Evolutionary conservation across 2,797 vertebrate genomes (phyloP).

Genomic region (Sebastiscus tertius): DNA sequence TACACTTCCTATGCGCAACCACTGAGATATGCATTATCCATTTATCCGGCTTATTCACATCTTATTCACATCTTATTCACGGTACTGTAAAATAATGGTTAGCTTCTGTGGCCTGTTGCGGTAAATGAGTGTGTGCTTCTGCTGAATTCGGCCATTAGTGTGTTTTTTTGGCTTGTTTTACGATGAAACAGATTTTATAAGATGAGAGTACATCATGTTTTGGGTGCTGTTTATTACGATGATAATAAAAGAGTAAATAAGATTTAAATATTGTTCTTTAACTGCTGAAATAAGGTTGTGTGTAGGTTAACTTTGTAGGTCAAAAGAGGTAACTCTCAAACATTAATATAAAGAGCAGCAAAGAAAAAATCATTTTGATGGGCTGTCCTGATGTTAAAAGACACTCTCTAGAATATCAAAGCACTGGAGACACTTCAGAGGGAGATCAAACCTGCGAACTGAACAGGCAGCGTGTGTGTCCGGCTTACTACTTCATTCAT

Average conservation of each 20-base stretch:
- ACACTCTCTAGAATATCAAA: conserved; percentile 69
- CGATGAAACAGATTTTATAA: conserved; percentile 9
- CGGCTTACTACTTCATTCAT: conserved; percentile 40
- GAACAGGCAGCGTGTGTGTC: conserved; percentile 9
- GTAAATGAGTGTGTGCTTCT: conserved; percentile 24
- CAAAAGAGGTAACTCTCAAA: conserved; percentile 21
- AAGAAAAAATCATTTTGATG: conserved; percentile 54
- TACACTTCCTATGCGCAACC: conserved; percentile 54
- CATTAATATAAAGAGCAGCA: conserved; percentile 35
- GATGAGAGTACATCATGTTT: not conserved
- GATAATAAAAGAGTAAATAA: not conserved
- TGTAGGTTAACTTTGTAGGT: not conserved
- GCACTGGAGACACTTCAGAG: conserved; percentile 52
- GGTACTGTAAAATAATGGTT: conserved; percentile 32
- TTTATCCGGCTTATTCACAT: conserved; percentile 59
- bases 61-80: conserved; percentile 47
- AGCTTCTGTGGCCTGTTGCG: conserved; percentile 47
- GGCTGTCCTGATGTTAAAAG: conserved; percentile 49
- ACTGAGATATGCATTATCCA: conserved; percentile 47
- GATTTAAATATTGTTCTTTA: not conserved
- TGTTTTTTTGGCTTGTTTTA: conserved; percentile 8
- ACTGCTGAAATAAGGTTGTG: not conserved
- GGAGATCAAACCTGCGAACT: conserved; percentile 58
- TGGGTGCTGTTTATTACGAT: not conserved
- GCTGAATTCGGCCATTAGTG: not conserved